Conservation (phyloP, 2,113 vertebrate genomes). For the Geococcyx californianus region DNA sequence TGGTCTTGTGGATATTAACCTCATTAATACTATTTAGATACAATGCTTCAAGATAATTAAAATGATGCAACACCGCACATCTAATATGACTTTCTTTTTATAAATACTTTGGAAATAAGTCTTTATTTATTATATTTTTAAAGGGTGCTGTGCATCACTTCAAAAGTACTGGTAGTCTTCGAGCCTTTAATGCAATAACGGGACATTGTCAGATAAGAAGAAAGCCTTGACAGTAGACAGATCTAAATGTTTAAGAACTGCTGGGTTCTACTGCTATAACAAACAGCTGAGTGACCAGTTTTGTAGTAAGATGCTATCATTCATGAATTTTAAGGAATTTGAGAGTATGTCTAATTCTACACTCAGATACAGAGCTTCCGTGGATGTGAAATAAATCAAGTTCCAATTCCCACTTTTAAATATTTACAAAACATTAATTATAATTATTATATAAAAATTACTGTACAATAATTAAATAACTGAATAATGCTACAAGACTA, state of each 20-base stretch:
- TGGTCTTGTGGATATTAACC: conserved; percentile 55
- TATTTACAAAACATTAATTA: neutral
- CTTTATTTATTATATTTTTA: neutral
- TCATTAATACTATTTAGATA: conserved; percentile 46
- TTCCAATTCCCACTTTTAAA: neutral
- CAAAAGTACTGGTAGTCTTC: neutral
- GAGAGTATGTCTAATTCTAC: neutral
- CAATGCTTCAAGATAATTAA: conserved; percentile 7
- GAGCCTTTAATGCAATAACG: neutral
- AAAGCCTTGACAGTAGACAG: neutral
- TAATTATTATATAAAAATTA: neutral
- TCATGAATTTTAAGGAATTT: neutral
- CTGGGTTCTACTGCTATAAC: neutral
- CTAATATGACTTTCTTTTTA: neutral
- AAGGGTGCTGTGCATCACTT: neutral
- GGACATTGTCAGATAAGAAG: neutral
- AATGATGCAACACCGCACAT: neutral
- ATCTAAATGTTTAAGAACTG: neutral
- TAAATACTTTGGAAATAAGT: neutral
- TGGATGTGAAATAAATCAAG: neutral
- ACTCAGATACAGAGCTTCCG: neutral
- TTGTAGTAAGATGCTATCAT: neutral
- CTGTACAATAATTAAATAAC: neutral
- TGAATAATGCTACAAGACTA: neutral
- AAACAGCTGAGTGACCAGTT: neutral